Evolutionary conservation across 2,888 invertebrate genomes (phyloP).

Genomic region (Lithosia quadra): DNA sequence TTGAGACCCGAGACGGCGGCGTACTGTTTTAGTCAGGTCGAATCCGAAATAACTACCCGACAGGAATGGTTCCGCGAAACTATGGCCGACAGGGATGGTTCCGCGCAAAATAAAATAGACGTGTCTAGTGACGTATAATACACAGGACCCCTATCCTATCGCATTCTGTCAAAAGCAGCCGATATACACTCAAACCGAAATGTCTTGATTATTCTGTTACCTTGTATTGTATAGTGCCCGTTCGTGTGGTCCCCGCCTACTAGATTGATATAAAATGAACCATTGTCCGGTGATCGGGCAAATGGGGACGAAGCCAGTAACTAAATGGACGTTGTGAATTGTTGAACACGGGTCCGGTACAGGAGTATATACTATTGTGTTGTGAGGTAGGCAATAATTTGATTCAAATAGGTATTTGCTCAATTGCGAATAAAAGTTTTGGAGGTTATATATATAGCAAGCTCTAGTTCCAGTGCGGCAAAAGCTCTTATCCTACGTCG

Average conservation of each 20-base stretch:
- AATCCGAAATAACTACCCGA: too few relatives aligned
- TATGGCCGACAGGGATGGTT: too few relatives aligned
- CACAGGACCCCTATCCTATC: slow-evolving; percentile 30
- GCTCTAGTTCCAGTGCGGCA: too few relatives aligned
- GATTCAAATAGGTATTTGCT: too few relatives aligned
- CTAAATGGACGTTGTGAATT: neutral
- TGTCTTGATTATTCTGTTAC: slow-evolving; percentile 14
- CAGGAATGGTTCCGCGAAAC: too few relatives aligned
- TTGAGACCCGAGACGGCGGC: too few relatives aligned
- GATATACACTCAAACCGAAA: slow-evolving; percentile 8
- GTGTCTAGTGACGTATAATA: too few relatives aligned
- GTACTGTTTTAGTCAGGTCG: too few relatives aligned
- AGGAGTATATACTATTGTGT: neutral
- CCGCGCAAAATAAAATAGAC: too few relatives aligned
- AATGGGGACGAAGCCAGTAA: slow-evolving; percentile 8
- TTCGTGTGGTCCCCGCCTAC: neutral
- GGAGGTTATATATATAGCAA: too few relatives aligned
- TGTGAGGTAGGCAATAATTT: neutral
- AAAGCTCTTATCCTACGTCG: too few relatives aligned
- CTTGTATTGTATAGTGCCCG: neutral
- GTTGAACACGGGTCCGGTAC: neutral
- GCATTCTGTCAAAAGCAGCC: slow-evolving; percentile 22
- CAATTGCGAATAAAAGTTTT: too few relatives aligned
- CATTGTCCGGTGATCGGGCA: slow-evolving; percentile 14
- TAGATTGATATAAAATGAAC: slow-evolving; percentile 7